Conservation (phyloP, 2,797 vertebrate species). For the Telmatherina bonti region DNA sequence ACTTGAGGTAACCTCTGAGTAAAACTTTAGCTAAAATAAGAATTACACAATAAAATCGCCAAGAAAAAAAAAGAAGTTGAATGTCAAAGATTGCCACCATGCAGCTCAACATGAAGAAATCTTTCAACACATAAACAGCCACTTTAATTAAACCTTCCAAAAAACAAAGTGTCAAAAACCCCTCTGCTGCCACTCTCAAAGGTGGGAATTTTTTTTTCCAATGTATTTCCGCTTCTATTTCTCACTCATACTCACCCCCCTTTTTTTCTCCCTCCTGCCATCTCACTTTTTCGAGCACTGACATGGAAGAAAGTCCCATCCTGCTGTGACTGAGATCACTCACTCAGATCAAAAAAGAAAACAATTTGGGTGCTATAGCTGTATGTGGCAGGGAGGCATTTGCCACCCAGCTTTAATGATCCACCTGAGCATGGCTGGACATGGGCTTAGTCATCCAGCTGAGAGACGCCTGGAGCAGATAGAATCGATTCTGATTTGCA, state of each 20-base stretch:
- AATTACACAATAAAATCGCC: slow-evolving; percentile 1
- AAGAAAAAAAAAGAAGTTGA: background rate
- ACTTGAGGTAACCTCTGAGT: background rate
- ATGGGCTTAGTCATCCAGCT: slow-evolving; percentile 53
- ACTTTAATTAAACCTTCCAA: slow-evolving; percentile 50
- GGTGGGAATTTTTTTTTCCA: slow-evolving; percentile 53
- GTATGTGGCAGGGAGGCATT: slow-evolving; percentile 57
- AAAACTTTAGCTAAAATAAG: slow-evolving; percentile 15
- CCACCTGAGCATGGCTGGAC: slow-evolving; percentile 62
- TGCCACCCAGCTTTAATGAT: slow-evolving; percentile 60
- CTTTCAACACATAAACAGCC: slow-evolving; percentile 19
- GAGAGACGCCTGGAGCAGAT: slow-evolving; percentile 53
- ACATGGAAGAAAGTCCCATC: slow-evolving; percentile 65
- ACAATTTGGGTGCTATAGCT: slow-evolving; percentile 66
- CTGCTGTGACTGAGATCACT: slow-evolving; percentile 58
- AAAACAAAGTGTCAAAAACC: slow-evolving; percentile 43
- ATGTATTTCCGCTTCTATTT: slow-evolving; percentile 38
- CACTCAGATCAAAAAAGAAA: slow-evolving; percentile 71
- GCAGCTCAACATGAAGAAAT: background rate
- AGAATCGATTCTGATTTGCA: slow-evolving; percentile 66
- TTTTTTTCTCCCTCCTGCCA: slow-evolving; percentile 34
- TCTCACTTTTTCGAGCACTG: slow-evolving; percentile 57
- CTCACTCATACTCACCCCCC: slow-evolving; percentile 13
- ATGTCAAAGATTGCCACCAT: background rate
- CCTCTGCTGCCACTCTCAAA: slow-evolving; percentile 43